Conservation (phyloP, 2,888 invertebrate species). For the Anarsia innoxiella region DNA sequence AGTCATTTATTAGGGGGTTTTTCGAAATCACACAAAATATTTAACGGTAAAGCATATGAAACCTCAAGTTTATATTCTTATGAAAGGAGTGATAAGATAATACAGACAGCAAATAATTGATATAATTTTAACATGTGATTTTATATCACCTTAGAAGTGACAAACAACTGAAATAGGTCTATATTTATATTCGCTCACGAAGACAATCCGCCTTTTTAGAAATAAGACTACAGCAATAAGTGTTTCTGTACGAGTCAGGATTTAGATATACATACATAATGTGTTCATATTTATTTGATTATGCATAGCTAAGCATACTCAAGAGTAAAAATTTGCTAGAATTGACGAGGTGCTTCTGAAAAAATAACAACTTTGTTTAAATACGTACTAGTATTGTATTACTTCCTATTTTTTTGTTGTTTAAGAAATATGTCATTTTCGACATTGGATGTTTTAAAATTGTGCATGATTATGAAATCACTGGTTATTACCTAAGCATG, state of each 20-base stretch:
- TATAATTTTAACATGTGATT: too few relatives aligned
- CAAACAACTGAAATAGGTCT: conserved; percentile 7
- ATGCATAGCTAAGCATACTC: neutral
- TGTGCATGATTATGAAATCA: too few relatives aligned
- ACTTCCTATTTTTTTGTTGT: too few relatives aligned
- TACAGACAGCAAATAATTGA: neutral
- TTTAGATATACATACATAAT: conserved; percentile 2
- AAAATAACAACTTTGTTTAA: too few relatives aligned
- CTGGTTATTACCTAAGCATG: too few relatives aligned
- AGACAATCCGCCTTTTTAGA: conserved; percentile 63
- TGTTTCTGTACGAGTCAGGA: conserved; percentile 21
- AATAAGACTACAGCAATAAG: conserved; percentile 46
- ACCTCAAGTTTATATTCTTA: conserved; percentile 1
- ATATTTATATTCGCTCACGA: conserved; percentile 47
- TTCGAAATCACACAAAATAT: conserved; percentile 11
- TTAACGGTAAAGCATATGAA: conserved; percentile 2
- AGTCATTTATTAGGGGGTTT: conserved; percentile 12
- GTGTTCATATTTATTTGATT: conserved; percentile 3
- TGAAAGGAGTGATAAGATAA: neutral
- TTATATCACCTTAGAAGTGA: conserved; percentile 11
- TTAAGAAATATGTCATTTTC: too few relatives aligned
- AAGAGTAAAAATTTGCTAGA: too few relatives aligned
- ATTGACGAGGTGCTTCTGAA: too few relatives aligned
- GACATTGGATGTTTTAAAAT: too few relatives aligned
- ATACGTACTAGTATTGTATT: too few relatives aligned